A percentile compares a stretch with the other conserved stretches of the same genome.
Conservation (phyloP, 2,113 vertebrate species). For the Corydoras sp. region DNA sequence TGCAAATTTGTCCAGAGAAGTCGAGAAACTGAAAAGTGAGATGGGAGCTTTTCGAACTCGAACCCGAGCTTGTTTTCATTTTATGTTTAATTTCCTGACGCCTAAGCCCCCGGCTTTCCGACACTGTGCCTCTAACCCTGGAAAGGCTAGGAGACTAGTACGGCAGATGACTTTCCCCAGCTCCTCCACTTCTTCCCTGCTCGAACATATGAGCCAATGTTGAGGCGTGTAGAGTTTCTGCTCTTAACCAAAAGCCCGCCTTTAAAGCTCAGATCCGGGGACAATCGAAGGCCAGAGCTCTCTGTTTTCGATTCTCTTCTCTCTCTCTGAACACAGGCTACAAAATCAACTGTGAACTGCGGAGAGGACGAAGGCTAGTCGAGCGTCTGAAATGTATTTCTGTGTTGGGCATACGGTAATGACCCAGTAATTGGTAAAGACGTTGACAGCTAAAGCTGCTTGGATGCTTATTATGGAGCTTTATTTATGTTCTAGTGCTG, state of each 20-base stretch:
- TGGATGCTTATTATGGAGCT: constrained; percentile 66
- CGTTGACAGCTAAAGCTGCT: constrained; percentile 74
- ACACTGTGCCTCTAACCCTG: constrained; percentile 60
- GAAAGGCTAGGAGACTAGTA: constrained; percentile 45
- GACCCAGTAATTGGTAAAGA: constrained; percentile 73
- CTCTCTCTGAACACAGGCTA: no score
- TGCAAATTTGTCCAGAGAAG: constrained; percentile 51
- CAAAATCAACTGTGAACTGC: no score
- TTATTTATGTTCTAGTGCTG: constrained; percentile 71
- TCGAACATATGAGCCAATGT: constrained; percentile 14
- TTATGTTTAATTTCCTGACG: constrained; percentile 97
- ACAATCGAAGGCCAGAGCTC: constrained; percentile 15
- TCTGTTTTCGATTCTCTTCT: no score
- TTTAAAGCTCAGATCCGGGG: constrained; percentile 23
- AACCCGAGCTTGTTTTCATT: constrained; percentile 87
- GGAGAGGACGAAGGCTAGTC: constrained; percentile 45
- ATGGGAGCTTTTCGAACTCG: constrained; percentile 72
- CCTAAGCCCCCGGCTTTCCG: constrained; percentile 77
- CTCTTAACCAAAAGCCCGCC: constrained; percentile 17
- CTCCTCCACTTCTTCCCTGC: constrained; percentile 42
- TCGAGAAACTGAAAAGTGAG: constrained; percentile 74
- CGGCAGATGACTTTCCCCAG: constrained; percentile 26
- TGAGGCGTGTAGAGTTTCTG: constrained; percentile 20
- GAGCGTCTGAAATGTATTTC: constrained; percentile 51
- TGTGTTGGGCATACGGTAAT: constrained; percentile 51